phyloP scores from a whole-genome alignment of 2,888 invertebrate species.

The Geotrupes spiniger region DNA sequence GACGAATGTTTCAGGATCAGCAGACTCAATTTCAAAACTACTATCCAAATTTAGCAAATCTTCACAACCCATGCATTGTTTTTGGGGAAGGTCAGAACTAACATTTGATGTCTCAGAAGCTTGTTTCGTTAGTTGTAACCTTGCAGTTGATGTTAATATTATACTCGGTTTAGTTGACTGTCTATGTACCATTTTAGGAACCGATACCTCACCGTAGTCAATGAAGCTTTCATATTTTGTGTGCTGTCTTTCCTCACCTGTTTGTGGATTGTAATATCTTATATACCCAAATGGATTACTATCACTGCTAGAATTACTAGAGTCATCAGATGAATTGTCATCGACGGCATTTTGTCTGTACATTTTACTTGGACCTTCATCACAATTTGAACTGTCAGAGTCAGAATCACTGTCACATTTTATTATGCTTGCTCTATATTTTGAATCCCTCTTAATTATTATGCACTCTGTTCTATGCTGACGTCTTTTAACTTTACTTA shows the following conservation, averaged over 20 bases:
- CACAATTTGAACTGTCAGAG: constrained; percentile 46
- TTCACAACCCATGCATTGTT: constrained; percentile 60
- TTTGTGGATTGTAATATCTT: constrained; percentile 59
- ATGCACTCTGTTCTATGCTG: constrained; percentile 52
- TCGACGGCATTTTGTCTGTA: constrained; percentile 61
- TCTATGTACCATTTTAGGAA: constrained; percentile 12
- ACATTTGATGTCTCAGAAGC: constrained; percentile 59
- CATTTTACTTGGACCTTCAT: constrained; percentile 49
- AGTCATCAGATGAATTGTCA: constrained; percentile 40
- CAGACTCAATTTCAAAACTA: constrained; percentile 53
- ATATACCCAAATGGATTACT: constrained; percentile 67
- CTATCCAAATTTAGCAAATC: constrained; percentile 65
- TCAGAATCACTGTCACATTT: constrained; percentile 50
- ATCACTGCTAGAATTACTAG: constrained; percentile 53
- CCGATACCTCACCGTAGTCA: constrained; percentile 48
- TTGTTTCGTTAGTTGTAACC: constrained; percentile 45
- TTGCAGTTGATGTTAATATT: constrained; percentile 53
- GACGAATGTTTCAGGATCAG: constrained; percentile 22
- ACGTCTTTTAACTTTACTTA: constrained; percentile 55
- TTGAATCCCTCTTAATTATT: constrained; percentile 41
- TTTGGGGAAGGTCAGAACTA: constrained; percentile 58
- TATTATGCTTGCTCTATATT: constrained; percentile 43
- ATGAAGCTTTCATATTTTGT: constrained; percentile 53
- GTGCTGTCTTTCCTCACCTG: constrained; percentile 48
- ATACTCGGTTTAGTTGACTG: constrained; percentile 41